These are phyloP conservation scores for Amorpha juglandis DNA, from an alignment of 2,888 invertebrate species.

Conservation along the genomic window DNA sequence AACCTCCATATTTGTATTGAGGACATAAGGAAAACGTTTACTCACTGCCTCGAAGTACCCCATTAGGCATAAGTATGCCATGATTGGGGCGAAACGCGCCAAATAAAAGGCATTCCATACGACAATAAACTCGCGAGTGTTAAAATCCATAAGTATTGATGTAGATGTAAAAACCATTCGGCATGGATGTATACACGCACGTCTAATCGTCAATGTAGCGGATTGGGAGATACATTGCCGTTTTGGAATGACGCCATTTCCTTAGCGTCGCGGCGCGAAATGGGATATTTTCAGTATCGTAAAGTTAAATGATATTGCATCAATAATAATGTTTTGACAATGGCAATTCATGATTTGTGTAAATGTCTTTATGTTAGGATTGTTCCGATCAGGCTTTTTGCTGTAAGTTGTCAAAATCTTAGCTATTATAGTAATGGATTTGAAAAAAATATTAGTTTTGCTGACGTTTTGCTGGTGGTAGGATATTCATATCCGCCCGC, in stretches of 20 bases:
- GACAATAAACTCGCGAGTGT: not conserved
- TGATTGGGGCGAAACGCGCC: not conserved
- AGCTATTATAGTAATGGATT: too few species aligned
- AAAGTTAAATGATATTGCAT: conserved; percentile 43
- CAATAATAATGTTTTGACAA: conserved; percentile 11
- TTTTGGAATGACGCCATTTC: conserved; percentile 54
- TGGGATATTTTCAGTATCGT: conserved; percentile 38
- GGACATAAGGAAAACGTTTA: not conserved
- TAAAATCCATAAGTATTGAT: conserved; percentile 2
- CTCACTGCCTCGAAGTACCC: not conserved
- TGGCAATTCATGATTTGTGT: not conserved
- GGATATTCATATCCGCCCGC: too few species aligned
- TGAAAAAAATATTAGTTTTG: too few species aligned
- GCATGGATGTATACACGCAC: conserved; percentile 2
- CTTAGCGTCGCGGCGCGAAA: conserved; percentile 38
- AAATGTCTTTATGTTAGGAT: conserved; percentile 5
- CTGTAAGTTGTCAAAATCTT: too few species aligned
- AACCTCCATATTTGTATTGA: not conserved
- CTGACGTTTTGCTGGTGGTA: too few species aligned
- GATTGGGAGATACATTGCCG: conserved; percentile 47
- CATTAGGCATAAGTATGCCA: not conserved
- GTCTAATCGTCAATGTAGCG: not conserved
- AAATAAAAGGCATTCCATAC: not conserved
- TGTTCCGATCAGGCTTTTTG: too few species aligned
- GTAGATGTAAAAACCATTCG: conserved; percentile 20